A percentile compares a stretch with the other conserved stretches of the same genome.
Conservation (phyloP, 2,888 invertebrate species). For the Microdon myrmicae region DNA sequence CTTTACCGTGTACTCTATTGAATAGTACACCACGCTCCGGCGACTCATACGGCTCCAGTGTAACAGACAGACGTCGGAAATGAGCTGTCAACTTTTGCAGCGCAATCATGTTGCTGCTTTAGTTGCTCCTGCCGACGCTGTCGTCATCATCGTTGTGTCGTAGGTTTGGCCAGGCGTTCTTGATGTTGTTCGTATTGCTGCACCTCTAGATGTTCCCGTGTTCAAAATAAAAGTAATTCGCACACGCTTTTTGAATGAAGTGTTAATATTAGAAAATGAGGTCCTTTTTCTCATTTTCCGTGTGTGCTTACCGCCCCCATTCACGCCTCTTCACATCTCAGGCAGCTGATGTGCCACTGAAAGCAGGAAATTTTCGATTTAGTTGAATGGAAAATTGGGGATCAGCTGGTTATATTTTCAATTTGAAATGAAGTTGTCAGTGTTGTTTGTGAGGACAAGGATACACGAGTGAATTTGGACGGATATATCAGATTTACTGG, state of each 20-base stretch:
- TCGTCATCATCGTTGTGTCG: constrained; percentile 6
- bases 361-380: constrained; percentile 43
- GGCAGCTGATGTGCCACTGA: constrained; percentile 18
- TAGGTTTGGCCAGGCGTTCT: too few relatives aligned
- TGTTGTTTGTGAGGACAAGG: neutral
- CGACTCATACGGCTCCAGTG: constrained; percentile 13
- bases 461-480: constrained; percentile 34
- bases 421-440: constrained; percentile 16
- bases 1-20: too few relatives aligned
- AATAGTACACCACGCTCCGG: constrained; percentile 8
- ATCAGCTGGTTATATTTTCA: constrained; percentile 42
- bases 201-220: neutral
- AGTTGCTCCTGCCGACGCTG: constrained; percentile 6
- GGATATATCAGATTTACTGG: constrained; percentile 42
- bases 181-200: too few relatives aligned
- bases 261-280: constrained; percentile 49
- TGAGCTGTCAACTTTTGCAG: constrained; percentile 52
- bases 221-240: constrained; percentile 19
- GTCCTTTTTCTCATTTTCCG: constrained; percentile 7
- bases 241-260: constrained; percentile 42
- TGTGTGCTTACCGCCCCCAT: too few relatives aligned
- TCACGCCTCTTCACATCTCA: too few relatives aligned
- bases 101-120: constrained; percentile 44
- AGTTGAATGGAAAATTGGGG: constrained; percentile 39
- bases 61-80: constrained; percentile 52